Evolutionary conservation across 2,113 vertebrate genomes (phyloP), one percentile per base, ranked within the genome.

Genomic region (Oncorhynchus mykiss): DNA sequence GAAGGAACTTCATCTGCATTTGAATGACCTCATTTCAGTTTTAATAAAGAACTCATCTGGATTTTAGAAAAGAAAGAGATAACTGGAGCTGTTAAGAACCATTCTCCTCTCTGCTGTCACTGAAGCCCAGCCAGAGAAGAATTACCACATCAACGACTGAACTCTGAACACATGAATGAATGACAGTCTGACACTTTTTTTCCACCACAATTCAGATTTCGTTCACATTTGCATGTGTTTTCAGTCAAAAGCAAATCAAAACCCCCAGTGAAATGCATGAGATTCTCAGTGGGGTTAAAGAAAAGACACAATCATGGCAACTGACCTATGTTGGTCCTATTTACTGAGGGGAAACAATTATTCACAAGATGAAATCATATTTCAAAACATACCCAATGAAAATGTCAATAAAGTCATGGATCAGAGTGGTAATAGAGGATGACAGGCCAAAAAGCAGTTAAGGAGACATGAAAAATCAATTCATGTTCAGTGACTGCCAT

Each of bases 381-480:
- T 74, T 72, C 0, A 70, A 66, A 72, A 31, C 73, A 18, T 57
- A 71, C 65, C 68, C 11, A 77, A 12, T 76, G 70, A 80, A 71
- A 79, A 79, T 71, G 25, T 34, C 39, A 81, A 69, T 3, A 51
- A 1, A 64, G 65, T 77, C 81, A 87, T 85, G 78, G 86, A 89
- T 89, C 85, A 86, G 54, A 77, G 48, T 48, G 65, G 45, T 78
- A 79, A 86, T 29, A 25, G 57, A 16, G 66, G 20, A 74, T 69
- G 70, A 74, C n/a, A 65, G 68, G 39, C 68, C 59, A 77, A 89
- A 89, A 85, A 51, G 71, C 29, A 78, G 71, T 84, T 82, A 78
- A 66, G 74, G 77, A 69, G 59, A 64, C 76, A 67, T 71, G 71
- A 81, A 84, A 87, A 86, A 89, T 84, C 72, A 60, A 86, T 86